Conservation (phyloP, 1,140 invertebrate species). For the Nylanderia fulva region DNA sequence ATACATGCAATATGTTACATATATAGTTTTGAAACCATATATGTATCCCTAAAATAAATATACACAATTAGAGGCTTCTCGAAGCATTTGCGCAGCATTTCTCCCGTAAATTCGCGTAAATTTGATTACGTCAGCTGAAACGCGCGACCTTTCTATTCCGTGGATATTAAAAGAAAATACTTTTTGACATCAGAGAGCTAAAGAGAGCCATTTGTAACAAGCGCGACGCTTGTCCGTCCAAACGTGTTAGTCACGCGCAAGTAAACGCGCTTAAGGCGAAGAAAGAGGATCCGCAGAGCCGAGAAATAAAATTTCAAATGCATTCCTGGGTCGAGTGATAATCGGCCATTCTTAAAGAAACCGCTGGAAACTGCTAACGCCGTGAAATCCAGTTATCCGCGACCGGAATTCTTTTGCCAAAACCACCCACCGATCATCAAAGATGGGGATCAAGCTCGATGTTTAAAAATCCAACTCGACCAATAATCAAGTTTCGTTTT, state of each 20-base stretch:
- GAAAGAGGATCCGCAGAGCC: background rate
- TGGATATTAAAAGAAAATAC: background rate
- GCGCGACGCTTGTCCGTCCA: background rate
- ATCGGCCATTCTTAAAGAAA: background rate
- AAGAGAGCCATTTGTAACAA: slow-evolving; percentile 12
- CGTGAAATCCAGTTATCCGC: background rate
- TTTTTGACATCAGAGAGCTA: background rate
- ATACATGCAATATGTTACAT: background rate
- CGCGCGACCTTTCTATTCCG: no score
- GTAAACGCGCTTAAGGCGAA: background rate
- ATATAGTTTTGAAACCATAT: background rate
- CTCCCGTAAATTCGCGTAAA: background rate
- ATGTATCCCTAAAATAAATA: background rate
- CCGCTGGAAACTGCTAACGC: background rate
- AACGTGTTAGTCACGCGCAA: background rate
- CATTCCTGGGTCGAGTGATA: background rate
- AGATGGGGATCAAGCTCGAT: no score
- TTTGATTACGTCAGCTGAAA: background rate
- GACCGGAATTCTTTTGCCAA: slow-evolving; percentile 5
- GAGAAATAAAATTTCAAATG: slow-evolving; percentile 7
- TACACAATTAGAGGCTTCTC: background rate
- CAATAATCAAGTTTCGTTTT: no score
- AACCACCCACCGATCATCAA: no score
- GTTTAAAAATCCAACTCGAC: no score
- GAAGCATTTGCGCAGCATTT: background rate